Evolutionary conservation across 2,888 invertebrate species (phyloP), one percentile per base, ranked within the genome.

Genomic region (Thalpophila matura): DNA sequence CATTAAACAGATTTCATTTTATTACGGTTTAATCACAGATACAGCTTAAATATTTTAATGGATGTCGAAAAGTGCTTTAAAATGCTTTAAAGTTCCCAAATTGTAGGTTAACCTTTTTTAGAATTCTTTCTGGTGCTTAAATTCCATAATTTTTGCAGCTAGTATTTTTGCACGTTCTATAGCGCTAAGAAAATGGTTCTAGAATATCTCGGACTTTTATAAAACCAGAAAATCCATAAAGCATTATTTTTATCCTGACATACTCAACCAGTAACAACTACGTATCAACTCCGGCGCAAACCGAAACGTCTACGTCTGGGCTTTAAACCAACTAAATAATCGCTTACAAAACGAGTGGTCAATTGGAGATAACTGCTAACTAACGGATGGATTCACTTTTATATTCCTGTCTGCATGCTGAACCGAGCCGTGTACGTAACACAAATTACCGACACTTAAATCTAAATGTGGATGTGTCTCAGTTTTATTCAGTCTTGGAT

Each of bases 341-440:
- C 64, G 16, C 49, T 61, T 58, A 74, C 70, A 43, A 61, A 43
- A 64, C 56, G 51, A 66, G 45, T 53, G 31, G 33, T 67, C 74
- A 77, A 77, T 77, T 77, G 77, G 12, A 64, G 18, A 65, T 77
- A 71, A 77, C 58, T 54, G 31, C 49, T 33, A 9, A 26, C 43
- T 22, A 64, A 60, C 74, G 77, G 76, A 74, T 69, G 71, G 50
- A 65, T 72, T 72, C 74, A 74, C 61, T 74, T 66, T 38, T 77
- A 55, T 62, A 56, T 49, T 61, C 70, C 60, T 74, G 66, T 69
- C 59, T 62, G 60, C 42, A 54, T 31, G 20, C 42, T 58, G 51
- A 46, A n/a, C 20, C 40, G 12, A 4, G 18, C 4, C 7, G 18
- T 14, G 20, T 26, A 62, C 50, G 46, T 33, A 33, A 38, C 49